These are phyloP conservation scores for Dynastes hyllus DNA, from an alignment of 2,888 invertebrate species.

Conservation along the genomic window DNA sequence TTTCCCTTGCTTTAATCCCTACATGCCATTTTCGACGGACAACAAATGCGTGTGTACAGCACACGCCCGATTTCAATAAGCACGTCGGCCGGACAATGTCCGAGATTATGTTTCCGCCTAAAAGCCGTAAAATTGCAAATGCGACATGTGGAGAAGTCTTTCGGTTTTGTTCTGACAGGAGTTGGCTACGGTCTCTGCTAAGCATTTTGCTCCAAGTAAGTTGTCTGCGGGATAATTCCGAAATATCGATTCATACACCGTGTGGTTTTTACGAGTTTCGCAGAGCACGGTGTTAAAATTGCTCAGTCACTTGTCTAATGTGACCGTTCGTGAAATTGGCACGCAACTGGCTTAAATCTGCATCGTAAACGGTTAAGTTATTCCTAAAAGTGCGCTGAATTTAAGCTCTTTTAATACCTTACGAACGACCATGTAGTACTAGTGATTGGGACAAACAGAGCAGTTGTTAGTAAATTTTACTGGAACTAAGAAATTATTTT, in stretches of 20 bases:
- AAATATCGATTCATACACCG: conserved; percentile 26
- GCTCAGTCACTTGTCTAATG: conserved; percentile 43
- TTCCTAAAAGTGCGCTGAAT: background rate
- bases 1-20: conserved; percentile 60
- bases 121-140: conserved; percentile 62
- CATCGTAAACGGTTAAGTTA: conserved; percentile 11
- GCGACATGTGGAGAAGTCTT: conserved; percentile 57
- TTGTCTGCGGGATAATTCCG: conserved; percentile 27
- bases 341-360: conserved; percentile 25
- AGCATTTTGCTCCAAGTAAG: background rate
- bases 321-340: conserved; percentile 30
- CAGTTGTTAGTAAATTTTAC: too few relatives aligned
- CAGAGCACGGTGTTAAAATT: conserved; percentile 2
- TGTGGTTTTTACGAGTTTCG: conserved; percentile 29
- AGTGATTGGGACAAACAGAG: too few relatives aligned
- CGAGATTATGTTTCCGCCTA: conserved; percentile 58
- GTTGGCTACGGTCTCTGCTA: background rate
- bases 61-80: conserved; percentile 60
- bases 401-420: background rate
- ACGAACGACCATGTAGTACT: too few relatives aligned
- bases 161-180: conserved; percentile 21
- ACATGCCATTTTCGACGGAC: conserved; percentile 57
- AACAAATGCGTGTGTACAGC: conserved; percentile 57
- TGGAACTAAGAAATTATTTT: too few relatives aligned
- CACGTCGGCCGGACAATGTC: conserved; percentile 55